Conservation (phyloP, 2,888 invertebrate species). For the Caenorhabditis doughertyi region DNA sequence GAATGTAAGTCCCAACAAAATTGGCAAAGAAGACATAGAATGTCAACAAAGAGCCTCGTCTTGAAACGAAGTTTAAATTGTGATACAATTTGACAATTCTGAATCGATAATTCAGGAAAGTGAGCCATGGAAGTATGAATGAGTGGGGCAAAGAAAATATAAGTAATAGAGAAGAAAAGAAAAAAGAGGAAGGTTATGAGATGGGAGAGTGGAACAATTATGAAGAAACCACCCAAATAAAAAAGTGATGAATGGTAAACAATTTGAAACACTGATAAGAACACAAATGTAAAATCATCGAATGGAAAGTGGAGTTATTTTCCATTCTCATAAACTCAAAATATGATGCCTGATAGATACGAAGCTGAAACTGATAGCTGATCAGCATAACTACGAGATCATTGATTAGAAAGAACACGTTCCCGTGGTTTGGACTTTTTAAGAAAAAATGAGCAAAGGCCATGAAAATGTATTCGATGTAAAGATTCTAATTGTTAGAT, state of each 20-base stretch:
- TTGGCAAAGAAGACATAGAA: not conserved
- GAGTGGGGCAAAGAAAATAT: not conserved
- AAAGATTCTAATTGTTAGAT: too few species aligned
- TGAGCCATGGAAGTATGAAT: not conserved
- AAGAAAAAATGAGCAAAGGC: too few species aligned
- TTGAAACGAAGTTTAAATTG: not conserved
- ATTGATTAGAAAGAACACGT: too few species aligned
- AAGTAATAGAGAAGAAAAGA: not conserved
- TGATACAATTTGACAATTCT: not conserved
- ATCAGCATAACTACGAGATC: too few species aligned
- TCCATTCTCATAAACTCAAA: too few species aligned
- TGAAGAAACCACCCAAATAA: not conserved
- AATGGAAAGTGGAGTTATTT: too few species aligned
- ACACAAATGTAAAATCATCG: too few species aligned
- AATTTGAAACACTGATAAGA: not conserved
- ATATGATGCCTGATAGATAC: too few species aligned
- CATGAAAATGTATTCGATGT: too few species aligned
- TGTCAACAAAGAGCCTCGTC: not conserved
- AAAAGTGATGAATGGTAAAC: not conserved
- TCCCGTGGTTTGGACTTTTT: too few species aligned
- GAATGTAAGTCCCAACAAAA: too few species aligned
- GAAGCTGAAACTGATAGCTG: too few species aligned
- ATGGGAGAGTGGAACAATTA: not conserved
- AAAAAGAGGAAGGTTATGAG: not conserved
- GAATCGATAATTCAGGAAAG: slow-evolving; percentile 20